phyloP scores from a whole-genome alignment of 2,113 vertebrate genomes.

The Pteropus alecto region DNA sequence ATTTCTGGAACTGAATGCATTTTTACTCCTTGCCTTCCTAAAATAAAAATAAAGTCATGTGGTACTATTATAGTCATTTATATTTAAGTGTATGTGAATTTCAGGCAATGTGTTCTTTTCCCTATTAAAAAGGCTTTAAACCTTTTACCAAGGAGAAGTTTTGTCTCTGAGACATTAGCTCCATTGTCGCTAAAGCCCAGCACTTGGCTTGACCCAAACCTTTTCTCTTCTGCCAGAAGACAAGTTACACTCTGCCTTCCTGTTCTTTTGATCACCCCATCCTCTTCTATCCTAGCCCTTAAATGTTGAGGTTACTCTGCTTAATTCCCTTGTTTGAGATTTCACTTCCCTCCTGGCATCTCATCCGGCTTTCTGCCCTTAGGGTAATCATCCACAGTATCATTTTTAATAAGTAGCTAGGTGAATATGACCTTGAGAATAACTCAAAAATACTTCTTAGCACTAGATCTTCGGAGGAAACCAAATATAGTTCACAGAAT shows the following conservation, averaged over 20 bases:
- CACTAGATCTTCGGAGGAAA: not conserved
- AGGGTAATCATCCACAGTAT: accelerated
- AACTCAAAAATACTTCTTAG: not conserved
- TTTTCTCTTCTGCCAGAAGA: not conserved
- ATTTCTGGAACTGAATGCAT: not conserved
- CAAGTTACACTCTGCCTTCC: not conserved
- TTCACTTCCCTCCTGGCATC: not conserved
- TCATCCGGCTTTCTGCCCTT: not conserved
- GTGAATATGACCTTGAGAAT: not conserved
- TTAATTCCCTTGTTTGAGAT: not conserved
- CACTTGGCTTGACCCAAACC: too few species aligned
- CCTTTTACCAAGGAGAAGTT: not conserved
- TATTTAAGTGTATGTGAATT: not conserved
- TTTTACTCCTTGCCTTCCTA: not conserved
- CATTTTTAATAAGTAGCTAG: not conserved
- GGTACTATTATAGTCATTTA: not conserved
- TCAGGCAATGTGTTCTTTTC: not conserved
- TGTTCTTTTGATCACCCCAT: not conserved
- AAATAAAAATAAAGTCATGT: not conserved
- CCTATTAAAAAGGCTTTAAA: not conserved
- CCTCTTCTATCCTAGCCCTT: not conserved
- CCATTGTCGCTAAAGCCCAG: not conserved
- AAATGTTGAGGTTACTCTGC: too few species aligned
- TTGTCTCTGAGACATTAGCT: not conserved
- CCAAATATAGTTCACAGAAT: not conserved